Conservation (phyloP, 2,113 vertebrate species). For the Perca flavescens region DNA sequence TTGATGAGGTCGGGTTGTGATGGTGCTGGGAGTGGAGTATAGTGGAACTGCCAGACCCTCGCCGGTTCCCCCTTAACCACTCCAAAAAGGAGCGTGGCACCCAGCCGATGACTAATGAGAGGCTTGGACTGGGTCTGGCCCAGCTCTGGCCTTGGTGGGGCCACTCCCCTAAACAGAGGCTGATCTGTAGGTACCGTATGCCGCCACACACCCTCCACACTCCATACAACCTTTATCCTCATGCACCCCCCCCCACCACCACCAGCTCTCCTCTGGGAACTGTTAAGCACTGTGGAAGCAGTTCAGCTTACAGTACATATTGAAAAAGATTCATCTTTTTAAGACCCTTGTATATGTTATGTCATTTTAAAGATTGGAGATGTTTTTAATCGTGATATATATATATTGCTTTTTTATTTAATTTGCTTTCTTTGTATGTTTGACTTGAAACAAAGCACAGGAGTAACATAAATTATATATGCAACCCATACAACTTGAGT, state of each 20-base stretch:
- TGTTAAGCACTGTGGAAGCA: conserved; percentile 42
- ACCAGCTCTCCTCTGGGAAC: conserved; percentile 65
- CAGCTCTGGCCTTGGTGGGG: conserved; percentile 83
- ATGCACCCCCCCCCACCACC: conserved; percentile 36
- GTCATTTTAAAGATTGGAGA: background rate
- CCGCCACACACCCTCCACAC: conserved; percentile 72
- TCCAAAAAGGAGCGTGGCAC: conserved; percentile 92
- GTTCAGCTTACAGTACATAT: conserved; percentile 9
- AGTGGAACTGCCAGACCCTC: conserved; percentile 90
- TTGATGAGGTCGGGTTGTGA: conserved; percentile 98
- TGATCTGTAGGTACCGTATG: conserved; percentile 81
- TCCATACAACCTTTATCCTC: conserved; percentile 72
- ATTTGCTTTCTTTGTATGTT: conserved; percentile 28
- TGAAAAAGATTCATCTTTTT: conserved; percentile 23
- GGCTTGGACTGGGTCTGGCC: conserved; percentile 84
- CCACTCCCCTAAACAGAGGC: conserved; percentile 81
- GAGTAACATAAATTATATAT: conserved; percentile 56
- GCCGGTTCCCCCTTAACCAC: conserved; percentile 88
- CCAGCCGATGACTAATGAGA: conserved; percentile 94
- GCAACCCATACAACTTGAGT: conserved; percentile 28
- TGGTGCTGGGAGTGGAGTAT: conserved; percentile 91
- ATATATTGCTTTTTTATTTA: background rate
- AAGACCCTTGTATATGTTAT: background rate
- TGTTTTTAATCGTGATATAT: background rate
- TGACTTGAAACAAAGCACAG: conserved; percentile 43